These are phyloP conservation scores for Isaurus tuberculatus DNA, from an alignment of 92 coral and sea anemone species.

Conservation along the genomic window DNA sequence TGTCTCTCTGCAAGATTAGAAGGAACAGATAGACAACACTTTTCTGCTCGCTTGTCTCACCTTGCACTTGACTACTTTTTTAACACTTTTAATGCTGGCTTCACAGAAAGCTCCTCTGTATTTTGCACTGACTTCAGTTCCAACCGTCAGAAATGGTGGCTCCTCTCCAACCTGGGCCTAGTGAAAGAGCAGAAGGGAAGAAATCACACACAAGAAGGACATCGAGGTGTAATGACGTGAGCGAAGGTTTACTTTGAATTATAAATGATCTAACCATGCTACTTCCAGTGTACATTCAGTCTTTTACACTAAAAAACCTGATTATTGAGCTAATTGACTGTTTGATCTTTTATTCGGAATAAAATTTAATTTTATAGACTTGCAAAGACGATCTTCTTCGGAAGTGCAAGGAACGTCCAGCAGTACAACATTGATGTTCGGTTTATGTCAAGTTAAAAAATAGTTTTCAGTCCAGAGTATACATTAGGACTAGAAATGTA, in stretches of 20 bases:
- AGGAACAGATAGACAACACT: slow-evolving; percentile 14
- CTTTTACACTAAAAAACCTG: slow-evolving; percentile 50
- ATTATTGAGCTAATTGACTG: slow-evolving; percentile 1
- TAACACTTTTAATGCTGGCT: slow-evolving; percentile 94
- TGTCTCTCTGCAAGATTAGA: slow-evolving; percentile 30
- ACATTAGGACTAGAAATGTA: not conserved
- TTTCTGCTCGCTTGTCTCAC: slow-evolving; percentile 45
- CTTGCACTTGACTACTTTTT: slow-evolving; percentile 99
- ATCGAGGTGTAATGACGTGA: slow-evolving; percentile 81
- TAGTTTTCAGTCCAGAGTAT: slow-evolving; percentile 27
- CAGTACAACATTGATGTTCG: slow-evolving; percentile 11
- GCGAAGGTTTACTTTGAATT: slow-evolving; percentile 87
- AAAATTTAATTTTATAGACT: not conserved
- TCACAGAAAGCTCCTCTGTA: slow-evolving; percentile 99
- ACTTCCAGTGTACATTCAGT: slow-evolving; percentile 38
- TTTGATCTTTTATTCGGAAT: slow-evolving; percentile 22
- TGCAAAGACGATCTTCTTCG: slow-evolving; percentile 21
- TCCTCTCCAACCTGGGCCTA: slow-evolving; percentile 95
- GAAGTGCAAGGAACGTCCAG: slow-evolving; percentile 24
- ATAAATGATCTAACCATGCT: slow-evolving; percentile 76
- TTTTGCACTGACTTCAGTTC: slow-evolving; percentile 99
- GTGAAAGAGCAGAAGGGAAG: slow-evolving; percentile 68
- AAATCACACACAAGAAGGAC: slow-evolving; percentile 56
- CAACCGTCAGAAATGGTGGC: slow-evolving; percentile 96
- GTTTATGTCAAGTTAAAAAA: slow-evolving; percentile 13